Conservation (phyloP, 1,140 invertebrate species). For the Drosophila busckii region DNA sequence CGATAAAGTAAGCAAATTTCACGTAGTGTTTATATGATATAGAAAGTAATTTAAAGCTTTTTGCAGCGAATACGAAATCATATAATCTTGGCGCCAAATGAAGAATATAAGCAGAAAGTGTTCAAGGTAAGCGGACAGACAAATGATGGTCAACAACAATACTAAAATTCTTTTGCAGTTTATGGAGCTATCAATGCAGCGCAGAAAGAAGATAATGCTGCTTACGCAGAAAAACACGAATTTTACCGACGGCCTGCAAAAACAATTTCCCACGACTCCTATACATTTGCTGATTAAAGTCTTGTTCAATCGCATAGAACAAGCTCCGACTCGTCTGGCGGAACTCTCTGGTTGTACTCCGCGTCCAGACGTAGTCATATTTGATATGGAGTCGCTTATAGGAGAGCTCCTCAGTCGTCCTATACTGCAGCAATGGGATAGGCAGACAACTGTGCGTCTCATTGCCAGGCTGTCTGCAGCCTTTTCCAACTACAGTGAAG, state of each 20-base stretch:
- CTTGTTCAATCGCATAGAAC: slow-evolving; percentile 36
- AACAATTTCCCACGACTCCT: slow-evolving; percentile 12
- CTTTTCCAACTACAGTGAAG: slow-evolving; percentile 47
- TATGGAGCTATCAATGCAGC: slow-evolving; percentile 34
- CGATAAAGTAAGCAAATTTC: too few relatives aligned
- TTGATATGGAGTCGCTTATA: slow-evolving; percentile 45
- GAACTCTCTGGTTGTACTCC: slow-evolving; percentile 12
- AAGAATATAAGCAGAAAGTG: slow-evolving; percentile 36
- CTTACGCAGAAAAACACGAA: slow-evolving; percentile 25
- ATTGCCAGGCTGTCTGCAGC: slow-evolving; percentile 56
- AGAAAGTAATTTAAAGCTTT: too few relatives aligned
- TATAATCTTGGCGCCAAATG: slow-evolving; percentile 39
- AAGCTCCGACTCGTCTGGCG: slow-evolving; percentile 28
- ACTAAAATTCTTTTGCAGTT: slow-evolving; percentile 11
- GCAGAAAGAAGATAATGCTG: slow-evolving; percentile 39
- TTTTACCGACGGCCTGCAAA: not conserved
- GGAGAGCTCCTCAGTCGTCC: slow-evolving; percentile 36
- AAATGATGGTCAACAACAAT: not conserved
- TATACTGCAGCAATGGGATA: slow-evolving; percentile 41
- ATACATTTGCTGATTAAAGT: slow-evolving; percentile 18
- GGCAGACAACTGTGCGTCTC: slow-evolving; percentile 37
- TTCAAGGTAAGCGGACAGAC: slow-evolving; percentile 31
- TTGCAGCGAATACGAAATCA: slow-evolving; percentile 27
- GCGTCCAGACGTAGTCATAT: slow-evolving; percentile 40
- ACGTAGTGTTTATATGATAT: too few relatives aligned